phyloP scores from a whole-genome alignment of 2,888 invertebrate species.

The Cheilosia variabilis region DNA sequence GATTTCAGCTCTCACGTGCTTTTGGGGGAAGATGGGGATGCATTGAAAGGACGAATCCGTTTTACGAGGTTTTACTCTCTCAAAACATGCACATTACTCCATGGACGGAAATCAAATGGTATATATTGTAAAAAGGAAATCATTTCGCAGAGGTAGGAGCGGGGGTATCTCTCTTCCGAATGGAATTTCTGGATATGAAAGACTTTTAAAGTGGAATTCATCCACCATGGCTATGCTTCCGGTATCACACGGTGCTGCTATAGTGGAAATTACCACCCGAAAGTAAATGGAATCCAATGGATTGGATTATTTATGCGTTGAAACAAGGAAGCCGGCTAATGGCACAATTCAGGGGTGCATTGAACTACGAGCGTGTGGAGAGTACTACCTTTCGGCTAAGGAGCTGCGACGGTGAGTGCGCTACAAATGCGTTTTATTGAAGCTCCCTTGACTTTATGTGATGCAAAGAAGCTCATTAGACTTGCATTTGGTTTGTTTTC shows the following conservation, averaged over 20 bases:
- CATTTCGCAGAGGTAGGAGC: constrained; percentile 58
- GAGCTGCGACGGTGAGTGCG: no score
- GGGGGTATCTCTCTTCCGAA: neutral
- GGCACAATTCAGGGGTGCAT: neutral
- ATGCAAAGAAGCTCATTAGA: no score
- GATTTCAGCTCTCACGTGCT: constrained; percentile 47
- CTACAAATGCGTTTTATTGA: no score
- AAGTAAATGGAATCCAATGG: constrained; percentile 54
- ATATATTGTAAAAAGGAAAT: constrained; percentile 62
- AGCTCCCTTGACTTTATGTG: no score
- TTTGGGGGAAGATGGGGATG: constrained; percentile 10
- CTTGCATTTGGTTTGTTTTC: no score
- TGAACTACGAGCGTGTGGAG: no score
- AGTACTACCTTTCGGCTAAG: no score
- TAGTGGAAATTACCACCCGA: constrained; percentile 24
- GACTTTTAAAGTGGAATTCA: constrained; percentile 63
- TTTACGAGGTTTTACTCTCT: constrained; percentile 63
- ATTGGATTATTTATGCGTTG: constrained; percentile 50
- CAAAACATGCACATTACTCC: constrained; percentile 64
- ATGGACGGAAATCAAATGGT: constrained; percentile 63
- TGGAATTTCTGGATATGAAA: constrained; percentile 44
- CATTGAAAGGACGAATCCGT: constrained; percentile 70
- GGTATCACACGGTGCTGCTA: neutral
- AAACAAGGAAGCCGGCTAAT: constrained; percentile 3
- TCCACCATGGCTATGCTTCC: constrained; percentile 46